Evolutionary conservation across 1,140 invertebrate species (phyloP), one percentile per base, ranked within the genome.

Genomic region (Tetraneura akinire): DNA sequence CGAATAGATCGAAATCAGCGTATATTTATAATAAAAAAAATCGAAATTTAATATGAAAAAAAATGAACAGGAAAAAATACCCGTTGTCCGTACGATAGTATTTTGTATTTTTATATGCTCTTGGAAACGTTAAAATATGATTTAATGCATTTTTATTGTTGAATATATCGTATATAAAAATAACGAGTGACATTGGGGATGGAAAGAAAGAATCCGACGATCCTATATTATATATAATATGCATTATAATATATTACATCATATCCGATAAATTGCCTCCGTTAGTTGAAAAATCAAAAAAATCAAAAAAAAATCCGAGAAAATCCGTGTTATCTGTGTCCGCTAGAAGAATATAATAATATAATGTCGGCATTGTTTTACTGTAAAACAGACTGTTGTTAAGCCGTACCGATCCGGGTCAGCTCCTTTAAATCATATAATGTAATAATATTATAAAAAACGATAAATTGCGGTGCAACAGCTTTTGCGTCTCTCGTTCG

Each of bases 1-100:
- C 26, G 14, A 29, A 60, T 60, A 60, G 60, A 26, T 62, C 60
- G 32, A 64, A 64, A 64, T 64, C 62, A 64, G 3, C 62, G n/a
- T n/a, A n/a, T n/a, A n/a, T n/a, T n/a, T n/a, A 37, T 64, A 47
- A 47, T 47, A 47, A 8, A 64, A 37, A 11, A 37, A 64, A 64
- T 13, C 29, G 32, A 64, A 37, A 64, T 21, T 37, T 29, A 21
- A 64, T 64, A n/a, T n/a, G n/a, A n/a, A n/a, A n/a, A n/a, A n/a
- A n/a, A n/a, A n/a, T n/a, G n/a, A n/a, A n/a, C n/a, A n/a, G n/a
- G n/a, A n/a, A n/a, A n/a, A 64, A 64, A 64, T 64, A 9, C n/a
- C n/a, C 37, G n/a, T 42, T 21, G 18, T 64, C 21, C 32, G 18
- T 64, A n/a, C 32, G 32, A 37, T 3, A 8, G 32, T 37, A 4